Conservation (phyloP, 2,113 vertebrate species). For the Cygnus atratus region DNA sequence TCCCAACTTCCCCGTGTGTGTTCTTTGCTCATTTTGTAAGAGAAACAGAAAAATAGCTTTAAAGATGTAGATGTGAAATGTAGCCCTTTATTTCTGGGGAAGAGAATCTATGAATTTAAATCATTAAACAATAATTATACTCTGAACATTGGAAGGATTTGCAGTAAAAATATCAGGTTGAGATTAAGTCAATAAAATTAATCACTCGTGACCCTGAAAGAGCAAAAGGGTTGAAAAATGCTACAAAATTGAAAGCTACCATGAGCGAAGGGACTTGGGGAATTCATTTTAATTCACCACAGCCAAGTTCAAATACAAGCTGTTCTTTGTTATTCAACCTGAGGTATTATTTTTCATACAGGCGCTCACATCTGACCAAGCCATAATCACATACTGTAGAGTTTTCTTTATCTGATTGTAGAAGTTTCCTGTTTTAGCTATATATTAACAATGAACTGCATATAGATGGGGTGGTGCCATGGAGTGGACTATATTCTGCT, state of each 20-base stretch:
- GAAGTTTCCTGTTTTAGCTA: slow-evolving; percentile 43
- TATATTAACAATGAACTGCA: slow-evolving; percentile 18
- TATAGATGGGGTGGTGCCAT: neutral
- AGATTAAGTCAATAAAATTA: slow-evolving; percentile 75
- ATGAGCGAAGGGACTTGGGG: slow-evolving; percentile 45
- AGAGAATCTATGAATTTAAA: slow-evolving; percentile 55
- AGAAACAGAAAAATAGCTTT: slow-evolving; percentile 9
- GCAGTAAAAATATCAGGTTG: slow-evolving; percentile 64
- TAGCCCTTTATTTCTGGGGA: neutral
- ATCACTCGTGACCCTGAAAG: slow-evolving; percentile 51
- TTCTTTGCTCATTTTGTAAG: neutral
- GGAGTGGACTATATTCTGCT: neutral
- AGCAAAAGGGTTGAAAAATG: slow-evolving; percentile 57
- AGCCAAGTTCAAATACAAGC: slow-evolving; percentile 72
- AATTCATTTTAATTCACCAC: slow-evolving; percentile 58
- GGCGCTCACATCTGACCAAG: slow-evolving; percentile 40
- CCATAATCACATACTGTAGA: slow-evolving; percentile 34
- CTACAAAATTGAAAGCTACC: slow-evolving; percentile 65
- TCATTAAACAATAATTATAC: slow-evolving; percentile 63
- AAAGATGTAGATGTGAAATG: neutral
- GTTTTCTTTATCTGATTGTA: slow-evolving; percentile 58
- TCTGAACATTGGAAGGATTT: slow-evolving; percentile 63
- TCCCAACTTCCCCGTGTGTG: neutral
- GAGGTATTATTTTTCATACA: slow-evolving; percentile 54
- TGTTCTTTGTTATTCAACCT: slow-evolving; percentile 68